A percentile compares a stretch with the other conserved stretches of the same genome.
Conservation (phyloP, 2,797 vertebrate genomes). For the Coregonus ussuriensis region DNA sequence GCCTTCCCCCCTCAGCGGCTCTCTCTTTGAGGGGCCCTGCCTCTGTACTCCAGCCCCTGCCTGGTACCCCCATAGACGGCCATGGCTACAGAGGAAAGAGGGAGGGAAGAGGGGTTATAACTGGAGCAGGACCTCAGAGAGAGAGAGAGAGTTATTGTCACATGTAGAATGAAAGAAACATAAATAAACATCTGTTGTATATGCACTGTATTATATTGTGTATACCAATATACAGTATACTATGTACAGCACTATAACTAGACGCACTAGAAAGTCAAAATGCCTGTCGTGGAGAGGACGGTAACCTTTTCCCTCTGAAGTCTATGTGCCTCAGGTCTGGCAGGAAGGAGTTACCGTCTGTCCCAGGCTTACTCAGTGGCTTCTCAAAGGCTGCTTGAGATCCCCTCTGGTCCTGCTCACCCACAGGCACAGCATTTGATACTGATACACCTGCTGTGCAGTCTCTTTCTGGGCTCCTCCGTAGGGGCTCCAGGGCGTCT, state of each 20-base stretch:
- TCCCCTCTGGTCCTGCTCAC: slow-evolving; percentile 28
- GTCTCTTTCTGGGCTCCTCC: slow-evolving; percentile 13
- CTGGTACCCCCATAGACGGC: slow-evolving; percentile 23
- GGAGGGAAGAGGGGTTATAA: background rate
- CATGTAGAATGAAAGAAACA: background rate
- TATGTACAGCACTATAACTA: background rate
- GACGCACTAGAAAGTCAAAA: background rate
- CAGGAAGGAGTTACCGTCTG: slow-evolving; percentile 34
- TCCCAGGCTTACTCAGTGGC: slow-evolving; percentile 26
- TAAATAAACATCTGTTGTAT: background rate
- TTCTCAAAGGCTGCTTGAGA: slow-evolving; percentile 3
- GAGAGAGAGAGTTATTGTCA: background rate
- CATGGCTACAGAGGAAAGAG: slow-evolving; percentile 15
- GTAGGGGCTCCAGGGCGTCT: slow-evolving; percentile 21
- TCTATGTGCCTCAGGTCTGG: slow-evolving; percentile 41
- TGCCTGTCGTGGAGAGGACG: background rate
- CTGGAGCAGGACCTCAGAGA: background rate
- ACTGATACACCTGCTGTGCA: slow-evolving; percentile 31
- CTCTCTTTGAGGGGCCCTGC: slow-evolving; percentile 9
- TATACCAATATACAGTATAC: background rate
- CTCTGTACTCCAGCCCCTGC: slow-evolving; percentile 9
- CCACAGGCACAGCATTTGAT: slow-evolving; percentile 8
- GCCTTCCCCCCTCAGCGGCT: slow-evolving; percentile 6
- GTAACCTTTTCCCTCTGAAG: slow-evolving; percentile 47
- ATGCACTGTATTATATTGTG: background rate